Percentiles rank a stretch among this genome's conserved stretches.
Conservation (phyloP, 2,888 invertebrate species). For the Adelognathus sp. region DNA sequence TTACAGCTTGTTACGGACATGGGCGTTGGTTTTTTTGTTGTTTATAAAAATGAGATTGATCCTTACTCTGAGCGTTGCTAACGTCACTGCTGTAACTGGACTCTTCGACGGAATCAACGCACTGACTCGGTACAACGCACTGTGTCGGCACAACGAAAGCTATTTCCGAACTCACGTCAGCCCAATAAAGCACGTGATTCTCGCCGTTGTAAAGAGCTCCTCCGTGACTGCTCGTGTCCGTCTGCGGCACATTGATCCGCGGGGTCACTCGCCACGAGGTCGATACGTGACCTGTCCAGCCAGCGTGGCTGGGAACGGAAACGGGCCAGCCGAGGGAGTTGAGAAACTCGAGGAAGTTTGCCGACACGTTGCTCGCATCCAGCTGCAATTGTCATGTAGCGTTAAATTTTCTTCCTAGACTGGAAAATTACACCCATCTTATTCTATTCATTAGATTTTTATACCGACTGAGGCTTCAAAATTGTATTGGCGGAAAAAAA, state of each 20-base stretch:
- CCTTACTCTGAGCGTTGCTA: slow-evolving; percentile 71
- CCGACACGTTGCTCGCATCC: slow-evolving; percentile 81
- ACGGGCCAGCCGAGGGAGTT: slow-evolving; percentile 93
- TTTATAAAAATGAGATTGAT: neutral
- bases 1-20: too few relatives aligned
- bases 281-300: slow-evolving; percentile 95
- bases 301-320: slow-evolving; percentile 91
- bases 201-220: slow-evolving; percentile 92
- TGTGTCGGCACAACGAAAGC: slow-evolving; percentile 95
- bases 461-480: too few relatives aligned
- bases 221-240: slow-evolving; percentile 81
- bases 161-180: slow-evolving; percentile 96
- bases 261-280: slow-evolving; percentile 89
- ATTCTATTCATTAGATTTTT: too few relatives aligned
- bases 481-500: too few relatives aligned
- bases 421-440: too few relatives aligned
- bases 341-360: slow-evolving; percentile 84
- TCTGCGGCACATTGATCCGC: slow-evolving; percentile 66
- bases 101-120: slow-evolving; percentile 71
- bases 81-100: slow-evolving; percentile 74
- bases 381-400: slow-evolving; percentile 62
- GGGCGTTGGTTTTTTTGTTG: too few relatives aligned
- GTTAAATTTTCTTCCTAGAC: neutral
- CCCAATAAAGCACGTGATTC: slow-evolving; percentile 95
- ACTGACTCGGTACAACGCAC: slow-evolving; percentile 58